A percentile compares a stretch with the other conserved stretches of the same genome.
Conservation (phyloP, 2,113 vertebrate genomes). For the Lamprologus callipterus region DNA sequence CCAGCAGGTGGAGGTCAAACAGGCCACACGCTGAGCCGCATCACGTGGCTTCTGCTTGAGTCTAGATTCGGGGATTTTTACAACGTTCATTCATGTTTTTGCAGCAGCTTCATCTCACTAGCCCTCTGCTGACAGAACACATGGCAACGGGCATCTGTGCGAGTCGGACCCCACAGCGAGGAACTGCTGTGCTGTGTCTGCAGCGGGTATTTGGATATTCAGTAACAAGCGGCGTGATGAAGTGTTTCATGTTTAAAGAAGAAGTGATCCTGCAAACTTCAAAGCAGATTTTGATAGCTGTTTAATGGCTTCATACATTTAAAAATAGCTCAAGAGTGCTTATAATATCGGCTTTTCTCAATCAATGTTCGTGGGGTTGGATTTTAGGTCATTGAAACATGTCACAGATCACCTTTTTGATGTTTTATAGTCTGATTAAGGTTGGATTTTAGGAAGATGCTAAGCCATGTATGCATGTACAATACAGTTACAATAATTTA, state of each 20-base stretch:
- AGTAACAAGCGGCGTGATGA: neutral
- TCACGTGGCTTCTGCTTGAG: neutral
- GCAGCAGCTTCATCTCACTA: neutral
- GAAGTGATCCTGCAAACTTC: neutral
- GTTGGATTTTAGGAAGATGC: neutral
- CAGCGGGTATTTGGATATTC: neutral
- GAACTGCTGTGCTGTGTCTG: neutral
- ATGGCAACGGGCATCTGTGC: neutral
- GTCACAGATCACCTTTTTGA: neutral
- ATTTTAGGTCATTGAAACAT: neutral
- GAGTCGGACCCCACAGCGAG: neutral
- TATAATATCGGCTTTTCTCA: neutral
- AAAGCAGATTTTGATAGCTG: neutral
- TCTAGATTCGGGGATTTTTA: neutral
- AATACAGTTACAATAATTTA: neutral
- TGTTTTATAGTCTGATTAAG: neutral
- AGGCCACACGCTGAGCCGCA: neutral
- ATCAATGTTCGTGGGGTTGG: neutral
- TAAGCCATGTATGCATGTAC: neutral
- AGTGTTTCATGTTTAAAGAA: neutral
- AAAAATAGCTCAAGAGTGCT: neutral
- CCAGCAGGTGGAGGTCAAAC: constrained; percentile 15
- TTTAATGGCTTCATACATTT: neutral
- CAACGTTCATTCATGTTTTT: neutral
- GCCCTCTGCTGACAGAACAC: neutral